Evolutionary conservation across 2,888 invertebrate species (phyloP).

Genomic region (Tetranychus piercei): DNA sequence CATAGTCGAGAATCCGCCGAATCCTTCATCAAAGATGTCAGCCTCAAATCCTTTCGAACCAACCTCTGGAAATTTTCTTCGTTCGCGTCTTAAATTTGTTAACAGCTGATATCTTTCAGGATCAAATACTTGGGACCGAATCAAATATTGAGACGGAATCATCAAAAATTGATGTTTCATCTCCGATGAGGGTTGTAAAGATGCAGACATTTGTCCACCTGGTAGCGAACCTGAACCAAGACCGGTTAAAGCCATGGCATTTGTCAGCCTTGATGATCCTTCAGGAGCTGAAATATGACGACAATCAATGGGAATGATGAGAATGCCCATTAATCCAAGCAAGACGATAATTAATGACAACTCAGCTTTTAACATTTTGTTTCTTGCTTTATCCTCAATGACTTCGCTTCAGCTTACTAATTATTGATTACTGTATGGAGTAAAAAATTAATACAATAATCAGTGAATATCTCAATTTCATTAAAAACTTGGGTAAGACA

Average conservation of each 20-base stretch:
- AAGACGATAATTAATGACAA: not conserved
- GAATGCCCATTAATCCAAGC: not conserved
- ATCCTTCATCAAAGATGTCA: conserved; percentile 29
- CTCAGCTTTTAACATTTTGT: not conserved
- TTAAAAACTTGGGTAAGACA: no score
- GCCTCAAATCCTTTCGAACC: conserved; percentile 28
- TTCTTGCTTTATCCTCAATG: not conserved
- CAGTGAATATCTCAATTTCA: no score
- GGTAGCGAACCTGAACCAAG: not conserved
- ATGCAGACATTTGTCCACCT: not conserved
- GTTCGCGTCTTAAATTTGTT: conserved; percentile 12
- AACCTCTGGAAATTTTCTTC: conserved; percentile 28
- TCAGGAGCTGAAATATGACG: not conserved
- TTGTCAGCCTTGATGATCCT: not conserved
- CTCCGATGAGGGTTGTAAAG: not conserved
- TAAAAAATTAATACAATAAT: not conserved
- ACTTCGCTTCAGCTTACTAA: not conserved
- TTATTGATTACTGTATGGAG: not conserved
- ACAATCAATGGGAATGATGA: not conserved
- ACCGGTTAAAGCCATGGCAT: not conserved
- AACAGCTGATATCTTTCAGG: not conserved
- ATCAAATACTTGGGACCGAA: not conserved
- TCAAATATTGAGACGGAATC: not conserved
- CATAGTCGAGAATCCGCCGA: conserved; percentile 28
- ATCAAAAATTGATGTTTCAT: not conserved